Evolutionary conservation across 2,113 vertebrate species (phyloP), one percentile per base, ranked within the genome.

Genomic region (Tricholaema leucomelas): DNA sequence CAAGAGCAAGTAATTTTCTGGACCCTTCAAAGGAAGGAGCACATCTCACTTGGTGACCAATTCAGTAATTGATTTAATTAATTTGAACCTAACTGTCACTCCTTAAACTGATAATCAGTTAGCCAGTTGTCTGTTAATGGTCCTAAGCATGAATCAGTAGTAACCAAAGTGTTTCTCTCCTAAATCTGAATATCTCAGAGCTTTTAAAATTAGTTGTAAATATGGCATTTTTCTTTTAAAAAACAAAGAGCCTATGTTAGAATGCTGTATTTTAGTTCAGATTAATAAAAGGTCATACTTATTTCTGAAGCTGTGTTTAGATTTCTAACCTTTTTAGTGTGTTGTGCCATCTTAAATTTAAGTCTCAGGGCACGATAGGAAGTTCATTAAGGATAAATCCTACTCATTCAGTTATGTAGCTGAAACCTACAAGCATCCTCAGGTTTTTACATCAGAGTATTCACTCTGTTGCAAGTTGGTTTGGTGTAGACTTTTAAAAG

Each of bases 21-120:
- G 82, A 35, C 35, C 27, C 24, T 79, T 88, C 50, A 61, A 81
- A 88, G 27, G 30, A 59, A 91, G 67, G 12, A 76, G 5, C 46
- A 54, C 73, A 40, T 15, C 11, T 64, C 35, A 23, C 20, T 87
- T 3, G 0, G 19, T 77, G 50, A 64, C 38, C 3, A 1, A 50
- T 61, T 90, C 64, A 91, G 71, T 79, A 69, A 79, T 71, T 85
- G 78, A 88, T 88, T 89, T 89, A 87, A 87, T 89, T 89, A 63
- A 87, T 91, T 91, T 93, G 63, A 81, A 93, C 35, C n/a, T 85
- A 52, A 21, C 60, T 88, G 55, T 91, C 85, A 46, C 91, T 92
- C 87, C 65, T 92, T 89, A 92, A 94, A 92, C 75, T 75, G 71
- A 42, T 93, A 70, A 80, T 59, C 79, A 80, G 70, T 67, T 79